These are phyloP conservation scores for Aphaenogaster floridana DNA, from an alignment of 1,140 invertebrate species.

Conservation along the genomic window DNA sequence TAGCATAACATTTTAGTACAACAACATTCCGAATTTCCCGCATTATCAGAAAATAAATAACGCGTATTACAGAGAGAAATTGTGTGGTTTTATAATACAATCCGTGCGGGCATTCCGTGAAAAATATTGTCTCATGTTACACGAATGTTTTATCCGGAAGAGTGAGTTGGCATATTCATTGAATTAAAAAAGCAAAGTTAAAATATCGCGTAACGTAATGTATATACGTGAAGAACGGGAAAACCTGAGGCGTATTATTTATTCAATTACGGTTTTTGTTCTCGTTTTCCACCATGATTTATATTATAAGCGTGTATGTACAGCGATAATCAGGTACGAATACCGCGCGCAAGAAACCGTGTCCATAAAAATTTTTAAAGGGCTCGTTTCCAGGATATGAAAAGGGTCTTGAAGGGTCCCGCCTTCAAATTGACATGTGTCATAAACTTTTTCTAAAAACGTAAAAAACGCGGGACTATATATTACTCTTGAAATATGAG, in stretches of 20 bases:
- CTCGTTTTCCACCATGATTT: slow-evolving; percentile 8
- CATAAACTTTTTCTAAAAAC: slow-evolving; percentile 39
- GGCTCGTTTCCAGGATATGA: background rate
- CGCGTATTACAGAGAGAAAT: slow-evolving; percentile 11
- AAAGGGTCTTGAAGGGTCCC: slow-evolving; percentile 13
- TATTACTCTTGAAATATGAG: slow-evolving; percentile 33
- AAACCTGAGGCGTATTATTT: background rate
- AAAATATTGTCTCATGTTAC: slow-evolving; percentile 44
- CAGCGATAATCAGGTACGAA: slow-evolving; percentile 24
- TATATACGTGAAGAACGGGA: background rate
- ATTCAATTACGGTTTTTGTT: slow-evolving; percentile 34
- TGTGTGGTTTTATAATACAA: slow-evolving; percentile 11
- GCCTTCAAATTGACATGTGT: background rate
- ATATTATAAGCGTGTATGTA: slow-evolving; percentile 4
- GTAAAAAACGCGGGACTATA: background rate
- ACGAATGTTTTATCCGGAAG: slow-evolving; percentile 33
- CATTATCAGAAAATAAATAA: slow-evolving; percentile 42
- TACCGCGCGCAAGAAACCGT: background rate
- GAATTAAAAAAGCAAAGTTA: slow-evolving; percentile 56
- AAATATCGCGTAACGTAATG: slow-evolving; percentile 35
- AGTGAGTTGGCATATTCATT: slow-evolving; percentile 41
- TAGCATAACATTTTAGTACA: background rate
- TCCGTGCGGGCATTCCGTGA: background rate
- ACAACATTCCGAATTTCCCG: slow-evolving; percentile 1
- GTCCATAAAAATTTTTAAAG: slow-evolving; percentile 29